Evolutionary conservation across 1,140 invertebrate genomes (phyloP).

Genomic region (Halotydeus destructor): DNA sequence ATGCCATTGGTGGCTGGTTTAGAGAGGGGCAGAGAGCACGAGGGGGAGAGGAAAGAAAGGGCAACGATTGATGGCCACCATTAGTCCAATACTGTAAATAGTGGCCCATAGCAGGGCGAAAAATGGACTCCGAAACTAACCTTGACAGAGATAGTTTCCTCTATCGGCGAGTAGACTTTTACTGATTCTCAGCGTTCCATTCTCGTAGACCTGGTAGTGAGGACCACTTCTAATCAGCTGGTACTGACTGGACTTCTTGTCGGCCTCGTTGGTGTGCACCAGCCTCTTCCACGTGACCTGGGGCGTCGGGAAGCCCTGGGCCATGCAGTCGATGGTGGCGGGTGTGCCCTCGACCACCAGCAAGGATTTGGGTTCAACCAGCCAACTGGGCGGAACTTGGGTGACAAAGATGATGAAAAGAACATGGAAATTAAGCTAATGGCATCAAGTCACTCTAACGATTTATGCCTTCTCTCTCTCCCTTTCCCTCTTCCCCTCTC

Average conservation of each 20-base stretch:
- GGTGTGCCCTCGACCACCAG: slow-evolving; percentile 25
- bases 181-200: slow-evolving; percentile 22
- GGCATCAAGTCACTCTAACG: too few relatives aligned
- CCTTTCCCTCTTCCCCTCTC: too few relatives aligned
- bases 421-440: too few relatives aligned
- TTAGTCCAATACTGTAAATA: too few relatives aligned
- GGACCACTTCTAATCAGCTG: slow-evolving; percentile 22
- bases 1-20: slow-evolving; percentile 27
- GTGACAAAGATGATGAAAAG: too few relatives aligned
- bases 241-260: too few relatives aligned
- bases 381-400: slow-evolving; percentile 37
- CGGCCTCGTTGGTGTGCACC: neutral
- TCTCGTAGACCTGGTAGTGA: slow-evolving; percentile 18
- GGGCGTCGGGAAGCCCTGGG: slow-evolving; percentile 27
- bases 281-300: slow-evolving; percentile 29
- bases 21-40: too few relatives aligned
- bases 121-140: too few relatives aligned
- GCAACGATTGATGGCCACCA: slow-evolving; percentile 28
- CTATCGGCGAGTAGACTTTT: slow-evolving; percentile 23
- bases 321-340: slow-evolving; percentile 28
- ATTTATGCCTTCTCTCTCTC: too few relatives aligned
- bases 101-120: too few relatives aligned
- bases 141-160: slow-evolving; percentile 30
- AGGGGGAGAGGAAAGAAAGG: too few relatives aligned
- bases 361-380: slow-evolving; percentile 28